These are phyloP conservation scores for Neosilurus hyrtlii DNA, from an alignment of 2,797 vertebrate species.

Conservation along the genomic window DNA sequence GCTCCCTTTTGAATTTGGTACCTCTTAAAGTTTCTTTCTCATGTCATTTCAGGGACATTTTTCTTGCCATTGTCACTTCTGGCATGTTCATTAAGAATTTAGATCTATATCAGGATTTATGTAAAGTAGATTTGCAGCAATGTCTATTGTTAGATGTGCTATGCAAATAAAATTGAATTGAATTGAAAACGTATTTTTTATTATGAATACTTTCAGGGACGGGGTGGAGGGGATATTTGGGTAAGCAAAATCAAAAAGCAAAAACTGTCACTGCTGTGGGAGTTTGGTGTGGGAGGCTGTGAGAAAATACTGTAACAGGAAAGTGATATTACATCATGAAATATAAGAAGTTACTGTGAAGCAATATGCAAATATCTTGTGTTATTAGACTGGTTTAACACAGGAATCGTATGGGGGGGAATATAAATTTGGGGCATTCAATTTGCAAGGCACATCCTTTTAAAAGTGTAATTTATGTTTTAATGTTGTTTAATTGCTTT, in stretches of 20 bases:
- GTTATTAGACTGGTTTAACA: neutral
- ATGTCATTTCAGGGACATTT: neutral
- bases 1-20: neutral
- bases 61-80: neutral
- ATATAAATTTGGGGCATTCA: too few relatives aligned
- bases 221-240: neutral
- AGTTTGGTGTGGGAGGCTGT: conserved; percentile 12
- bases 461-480: neutral
- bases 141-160: neutral
- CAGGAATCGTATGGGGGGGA: too few relatives aligned
- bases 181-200: neutral
- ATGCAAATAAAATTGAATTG: neutral
- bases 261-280: neutral
- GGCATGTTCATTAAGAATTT: neutral
- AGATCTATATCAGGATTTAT: neutral
- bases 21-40: neutral
- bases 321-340: conserved; percentile 22
- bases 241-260: neutral
- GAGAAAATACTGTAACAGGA: conserved; percentile 10
- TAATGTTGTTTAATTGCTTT: neutral
- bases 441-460: neutral
- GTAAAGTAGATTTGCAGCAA: neutral
- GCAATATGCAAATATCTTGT: conserved; percentile 9
- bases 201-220: neutral
- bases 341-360: conserved; percentile 4